phyloP scores from a whole-genome alignment of 2,888 invertebrate species.

The Digitonthophagus gazella region DNA sequence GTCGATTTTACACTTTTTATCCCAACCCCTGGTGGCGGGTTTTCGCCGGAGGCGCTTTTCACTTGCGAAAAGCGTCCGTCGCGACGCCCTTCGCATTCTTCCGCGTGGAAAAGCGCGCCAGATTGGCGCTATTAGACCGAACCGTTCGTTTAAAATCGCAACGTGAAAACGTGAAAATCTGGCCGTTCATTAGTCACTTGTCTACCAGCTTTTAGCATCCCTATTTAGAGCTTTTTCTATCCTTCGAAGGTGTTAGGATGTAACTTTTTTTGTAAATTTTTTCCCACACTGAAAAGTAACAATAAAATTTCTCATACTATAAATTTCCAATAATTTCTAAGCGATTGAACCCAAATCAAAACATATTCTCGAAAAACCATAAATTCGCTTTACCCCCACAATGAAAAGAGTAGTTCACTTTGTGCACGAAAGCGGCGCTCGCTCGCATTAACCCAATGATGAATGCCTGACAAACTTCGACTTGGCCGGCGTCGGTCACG shows the following conservation, averaged over 20 bases:
- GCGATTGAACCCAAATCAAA: neutral
- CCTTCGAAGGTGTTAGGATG: slow-evolving; percentile 11
- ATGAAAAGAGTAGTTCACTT: neutral
- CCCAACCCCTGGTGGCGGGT: neutral
- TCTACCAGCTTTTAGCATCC: slow-evolving; percentile 17
- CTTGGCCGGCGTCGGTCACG: neutral
- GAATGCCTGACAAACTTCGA: neutral
- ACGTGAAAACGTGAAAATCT: slow-evolving; percentile 4
- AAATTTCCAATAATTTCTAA: neutral
- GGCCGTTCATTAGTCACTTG: slow-evolving; percentile 36
- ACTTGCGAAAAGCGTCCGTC: neutral
- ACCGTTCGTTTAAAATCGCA: neutral
- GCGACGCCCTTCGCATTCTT: slow-evolving; percentile 2
- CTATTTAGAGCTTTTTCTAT: slow-evolving; percentile 24
- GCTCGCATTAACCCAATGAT: neutral
- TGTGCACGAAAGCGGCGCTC: neutral
- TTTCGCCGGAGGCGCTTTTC: neutral
- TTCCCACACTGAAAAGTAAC: slow-evolving; percentile 12
- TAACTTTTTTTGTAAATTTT: neutral
- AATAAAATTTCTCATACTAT: no score
- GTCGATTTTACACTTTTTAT: slow-evolving; percentile 6
- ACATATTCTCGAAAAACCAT: neutral
- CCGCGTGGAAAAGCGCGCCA: neutral
- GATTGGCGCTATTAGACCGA: neutral
- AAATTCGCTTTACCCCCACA: neutral